These are phyloP conservation scores for Pelecanus crispus DNA, from an alignment of 2,113 vertebrate species.

Conservation along the genomic window DNA sequence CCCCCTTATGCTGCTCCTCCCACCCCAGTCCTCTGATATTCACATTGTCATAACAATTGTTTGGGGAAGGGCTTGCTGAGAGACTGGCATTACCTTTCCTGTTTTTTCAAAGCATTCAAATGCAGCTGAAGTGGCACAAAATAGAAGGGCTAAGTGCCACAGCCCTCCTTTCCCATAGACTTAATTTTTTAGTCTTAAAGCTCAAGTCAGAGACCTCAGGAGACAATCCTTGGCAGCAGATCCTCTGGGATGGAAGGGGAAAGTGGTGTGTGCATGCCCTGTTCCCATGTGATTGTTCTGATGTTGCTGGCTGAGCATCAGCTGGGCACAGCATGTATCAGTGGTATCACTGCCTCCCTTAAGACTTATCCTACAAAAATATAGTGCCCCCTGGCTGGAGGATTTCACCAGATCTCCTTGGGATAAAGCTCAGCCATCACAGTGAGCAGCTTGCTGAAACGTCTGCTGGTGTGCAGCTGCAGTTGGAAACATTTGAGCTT, in stretches of 20 bases:
- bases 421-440: not conserved
- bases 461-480: not conserved
- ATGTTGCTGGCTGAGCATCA: not conserved
- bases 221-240: not conserved
- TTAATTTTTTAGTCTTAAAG: not conserved
- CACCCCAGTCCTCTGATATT: not conserved
- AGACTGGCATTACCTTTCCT: not conserved
- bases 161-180: not conserved
- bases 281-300: not conserved
- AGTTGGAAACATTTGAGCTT: not conserved
- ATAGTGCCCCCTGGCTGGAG: not conserved
- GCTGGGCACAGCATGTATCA: rapidly evolving
- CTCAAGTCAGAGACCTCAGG: not conserved
- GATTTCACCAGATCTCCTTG: rapidly evolving
- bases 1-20: not conserved
- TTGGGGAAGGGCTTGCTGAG: not conserved
- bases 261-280: no score
- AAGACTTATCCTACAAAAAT: not conserved
- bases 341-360: rapidly evolving
- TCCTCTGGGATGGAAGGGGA: not conserved
- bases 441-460: not conserved
- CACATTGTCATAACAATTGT: not conserved
- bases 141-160: not conserved
- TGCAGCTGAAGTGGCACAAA: not conserved
- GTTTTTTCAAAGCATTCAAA: not conserved